phyloP scores from a whole-genome alignment of 2,113 vertebrate genomes.

The Plectropomus leopardus region DNA sequence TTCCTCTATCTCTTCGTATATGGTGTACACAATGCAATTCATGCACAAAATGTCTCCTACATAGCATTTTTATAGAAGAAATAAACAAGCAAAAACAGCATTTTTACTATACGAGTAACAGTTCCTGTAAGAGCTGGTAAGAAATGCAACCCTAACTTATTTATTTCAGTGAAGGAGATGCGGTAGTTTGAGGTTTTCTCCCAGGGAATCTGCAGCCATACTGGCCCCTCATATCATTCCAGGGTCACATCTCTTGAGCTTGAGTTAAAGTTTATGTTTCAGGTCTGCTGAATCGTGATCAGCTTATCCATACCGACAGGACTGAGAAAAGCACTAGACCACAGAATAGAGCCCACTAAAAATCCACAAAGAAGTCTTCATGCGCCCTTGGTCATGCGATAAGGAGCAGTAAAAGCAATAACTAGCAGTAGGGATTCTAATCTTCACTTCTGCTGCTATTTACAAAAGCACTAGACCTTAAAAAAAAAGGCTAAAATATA shows the following conservation, averaged over 20 bases:
- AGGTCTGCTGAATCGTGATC: constrained; percentile 73
- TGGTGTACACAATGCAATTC: neutral
- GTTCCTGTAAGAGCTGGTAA: neutral
- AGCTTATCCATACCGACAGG: constrained; percentile 75
- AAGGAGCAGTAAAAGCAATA: constrained; percentile 68
- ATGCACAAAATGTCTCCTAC: constrained; percentile 1
- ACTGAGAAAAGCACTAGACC: constrained; percentile 68
- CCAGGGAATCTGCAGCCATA: constrained; percentile 52
- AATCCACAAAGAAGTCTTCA: constrained; percentile 71
- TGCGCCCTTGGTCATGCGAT: constrained; percentile 69
- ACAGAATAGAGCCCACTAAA: constrained; percentile 76
- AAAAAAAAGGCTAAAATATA: constrained; percentile 22
- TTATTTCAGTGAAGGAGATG: constrained; percentile 28
- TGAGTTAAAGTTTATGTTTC: constrained; percentile 75
- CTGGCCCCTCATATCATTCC: constrained; percentile 54
- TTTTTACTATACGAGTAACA: too few relatives aligned
- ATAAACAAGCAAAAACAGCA: constrained; percentile 11
- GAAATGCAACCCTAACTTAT: neutral
- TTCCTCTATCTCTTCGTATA: constrained; percentile 20
- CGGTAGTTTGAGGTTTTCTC: constrained; percentile 51
- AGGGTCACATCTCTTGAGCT: constrained; percentile 67
- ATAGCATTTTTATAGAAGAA: neutral
- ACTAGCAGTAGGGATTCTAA: constrained; percentile 54
- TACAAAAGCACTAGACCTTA: constrained; percentile 35
- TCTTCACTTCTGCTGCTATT: constrained; percentile 55